Conservation (phyloP, 2,797 vertebrate species). For the Argentina silus region DNA sequence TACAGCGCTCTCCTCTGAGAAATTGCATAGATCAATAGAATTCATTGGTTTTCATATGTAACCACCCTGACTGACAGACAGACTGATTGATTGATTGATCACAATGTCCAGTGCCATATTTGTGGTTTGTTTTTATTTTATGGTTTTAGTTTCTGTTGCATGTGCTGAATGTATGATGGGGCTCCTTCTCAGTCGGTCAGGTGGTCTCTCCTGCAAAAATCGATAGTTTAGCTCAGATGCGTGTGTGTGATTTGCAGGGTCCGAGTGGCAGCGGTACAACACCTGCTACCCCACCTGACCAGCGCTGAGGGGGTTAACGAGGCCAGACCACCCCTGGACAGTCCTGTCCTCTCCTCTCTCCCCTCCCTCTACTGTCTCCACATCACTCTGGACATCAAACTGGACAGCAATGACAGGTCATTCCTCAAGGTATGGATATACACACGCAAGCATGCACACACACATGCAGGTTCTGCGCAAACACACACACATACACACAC, state of each 20-base stretch:
- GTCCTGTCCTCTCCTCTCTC: slow-evolving; percentile 73
- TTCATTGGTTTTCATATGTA: too few relatives aligned
- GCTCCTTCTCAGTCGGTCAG: too few relatives aligned
- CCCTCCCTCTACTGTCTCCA: slow-evolving; percentile 82
- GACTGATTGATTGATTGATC: background rate
- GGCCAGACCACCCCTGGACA: slow-evolving; percentile 77
- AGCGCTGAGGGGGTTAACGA: slow-evolving; percentile 65
- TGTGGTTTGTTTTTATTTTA: background rate
- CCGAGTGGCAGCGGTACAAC: slow-evolving; percentile 84
- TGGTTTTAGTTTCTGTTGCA: too few relatives aligned
- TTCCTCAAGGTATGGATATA: slow-evolving; percentile 86
- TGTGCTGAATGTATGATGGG: too few relatives aligned
- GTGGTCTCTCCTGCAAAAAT: too few relatives aligned
- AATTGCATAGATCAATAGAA: too few relatives aligned
- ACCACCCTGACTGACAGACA: background rate
- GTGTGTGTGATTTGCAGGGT: slow-evolving; percentile 74
- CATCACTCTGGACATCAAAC: slow-evolving; percentile 79
- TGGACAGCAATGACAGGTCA: slow-evolving; percentile 83
- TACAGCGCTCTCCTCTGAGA: too few relatives aligned
- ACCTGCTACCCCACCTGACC: slow-evolving; percentile 84
- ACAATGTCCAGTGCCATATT: background rate
- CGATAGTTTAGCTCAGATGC: background rate
- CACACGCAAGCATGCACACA: background rate
- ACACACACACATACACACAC: background rate
- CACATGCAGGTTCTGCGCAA: background rate